Evolutionary conservation across 2,113 vertebrate species (phyloP).

Genomic region (Ptyas mucosa): DNA sequence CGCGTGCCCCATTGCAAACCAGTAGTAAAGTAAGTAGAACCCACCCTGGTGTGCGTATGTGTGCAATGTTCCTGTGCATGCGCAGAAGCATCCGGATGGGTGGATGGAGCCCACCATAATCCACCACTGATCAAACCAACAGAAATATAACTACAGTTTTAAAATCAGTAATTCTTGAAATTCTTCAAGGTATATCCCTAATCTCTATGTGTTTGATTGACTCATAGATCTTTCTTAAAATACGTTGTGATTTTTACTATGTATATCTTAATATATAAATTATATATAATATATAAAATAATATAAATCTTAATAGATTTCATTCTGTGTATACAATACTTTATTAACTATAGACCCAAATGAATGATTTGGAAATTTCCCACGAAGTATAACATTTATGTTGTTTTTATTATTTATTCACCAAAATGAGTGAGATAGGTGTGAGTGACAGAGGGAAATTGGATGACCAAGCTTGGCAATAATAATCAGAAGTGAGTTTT

Average conservation of each 20-base stretch:
- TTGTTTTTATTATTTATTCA: background rate
- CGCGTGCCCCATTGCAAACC: no score
- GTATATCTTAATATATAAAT: no score
- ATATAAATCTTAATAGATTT: background rate
- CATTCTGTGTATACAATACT: background rate
- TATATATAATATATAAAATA: no score
- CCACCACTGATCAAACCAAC: background rate
- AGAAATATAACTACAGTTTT: background rate
- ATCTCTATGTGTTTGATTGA: background rate
- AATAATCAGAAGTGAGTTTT: background rate
- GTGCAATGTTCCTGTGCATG: no score
- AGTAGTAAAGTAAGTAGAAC: no score
- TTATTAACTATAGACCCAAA: background rate
- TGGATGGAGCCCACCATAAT: no score
- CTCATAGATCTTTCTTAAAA: background rate
- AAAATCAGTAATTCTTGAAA: background rate
- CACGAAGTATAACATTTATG: background rate
- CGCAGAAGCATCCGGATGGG: no score
- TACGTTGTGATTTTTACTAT: background rate
- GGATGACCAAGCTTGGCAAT: background rate
- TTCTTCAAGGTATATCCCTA: background rate
- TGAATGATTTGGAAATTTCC: background rate
- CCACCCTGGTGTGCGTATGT: no score
- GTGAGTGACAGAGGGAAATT: background rate
- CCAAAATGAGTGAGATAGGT: background rate